Conservation (phyloP, 2,113 vertebrate genomes). For the Chloebia gouldiae region DNA sequence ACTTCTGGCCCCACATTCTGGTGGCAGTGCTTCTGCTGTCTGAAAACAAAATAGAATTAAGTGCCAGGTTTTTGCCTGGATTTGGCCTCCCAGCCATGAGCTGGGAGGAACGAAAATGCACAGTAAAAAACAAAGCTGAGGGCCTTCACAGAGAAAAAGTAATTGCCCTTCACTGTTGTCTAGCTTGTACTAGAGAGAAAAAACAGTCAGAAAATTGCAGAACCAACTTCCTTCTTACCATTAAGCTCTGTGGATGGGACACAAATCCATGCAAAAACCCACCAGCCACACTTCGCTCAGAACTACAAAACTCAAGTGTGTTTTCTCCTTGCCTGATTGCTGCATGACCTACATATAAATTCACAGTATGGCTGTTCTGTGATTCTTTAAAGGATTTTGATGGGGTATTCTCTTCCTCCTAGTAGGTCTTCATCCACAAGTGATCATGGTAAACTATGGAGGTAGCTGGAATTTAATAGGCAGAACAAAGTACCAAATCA, state of each 20-base stretch:
- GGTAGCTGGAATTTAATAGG: not conserved
- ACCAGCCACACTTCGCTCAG: not conserved
- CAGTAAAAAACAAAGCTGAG: not conserved
- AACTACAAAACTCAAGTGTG: not conserved
- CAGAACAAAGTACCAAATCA: not conserved
- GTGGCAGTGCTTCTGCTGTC: not conserved
- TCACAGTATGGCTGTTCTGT: not conserved
- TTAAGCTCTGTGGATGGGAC: not conserved
- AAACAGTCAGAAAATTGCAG: not conserved
- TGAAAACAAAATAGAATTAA: not conserved
- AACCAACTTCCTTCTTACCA: not conserved
- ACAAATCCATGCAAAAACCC: accelerated
- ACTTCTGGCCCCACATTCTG: not conserved
- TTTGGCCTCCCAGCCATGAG: not conserved
- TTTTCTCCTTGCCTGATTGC: not conserved
- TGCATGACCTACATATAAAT: not conserved
- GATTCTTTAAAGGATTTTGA: not conserved
- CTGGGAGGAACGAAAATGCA: not conserved
- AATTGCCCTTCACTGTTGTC: not conserved
- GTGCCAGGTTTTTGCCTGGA: not conserved
- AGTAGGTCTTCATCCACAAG: not conserved
- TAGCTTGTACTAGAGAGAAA: not conserved
- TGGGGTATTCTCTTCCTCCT: not conserved
- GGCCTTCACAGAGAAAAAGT: not conserved
- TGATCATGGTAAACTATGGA: not conserved